Conservation (phyloP, 2,113 vertebrate genomes). For the Aythya baeri region DNA sequence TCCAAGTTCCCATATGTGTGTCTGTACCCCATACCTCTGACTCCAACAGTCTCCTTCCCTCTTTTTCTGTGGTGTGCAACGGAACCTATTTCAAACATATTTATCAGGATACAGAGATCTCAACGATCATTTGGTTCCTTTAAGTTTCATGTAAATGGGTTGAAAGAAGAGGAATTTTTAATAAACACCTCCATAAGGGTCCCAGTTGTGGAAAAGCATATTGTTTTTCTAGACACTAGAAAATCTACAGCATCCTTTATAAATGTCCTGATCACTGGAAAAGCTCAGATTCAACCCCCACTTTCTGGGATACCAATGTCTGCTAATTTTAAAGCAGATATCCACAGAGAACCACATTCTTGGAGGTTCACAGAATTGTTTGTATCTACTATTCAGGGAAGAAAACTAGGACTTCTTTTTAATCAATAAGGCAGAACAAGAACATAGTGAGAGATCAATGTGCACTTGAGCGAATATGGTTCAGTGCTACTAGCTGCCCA, state of each 20-base stretch:
- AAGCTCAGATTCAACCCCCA: not conserved
- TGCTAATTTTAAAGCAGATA: not conserved
- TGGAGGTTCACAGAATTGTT: not conserved
- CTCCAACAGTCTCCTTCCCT: accelerated
- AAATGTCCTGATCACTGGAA: not conserved
- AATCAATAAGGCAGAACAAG: slow-evolving; percentile 14
- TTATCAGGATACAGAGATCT: not conserved
- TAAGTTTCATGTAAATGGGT: not conserved
- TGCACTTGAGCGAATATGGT: not conserved
- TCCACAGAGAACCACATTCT: not conserved
- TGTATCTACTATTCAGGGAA: not conserved
- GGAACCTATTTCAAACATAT: not conserved
- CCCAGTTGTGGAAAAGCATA: accelerated
- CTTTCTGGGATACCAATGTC: not conserved
- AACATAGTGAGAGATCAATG: slow-evolving; percentile 39
- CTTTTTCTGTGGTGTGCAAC: not conserved
- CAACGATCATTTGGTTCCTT: not conserved
- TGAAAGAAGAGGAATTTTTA: not conserved
- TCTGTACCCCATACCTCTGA: not conserved
- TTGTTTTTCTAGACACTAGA: not conserved
- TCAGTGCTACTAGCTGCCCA: slow-evolving; percentile 26
- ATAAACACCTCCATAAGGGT: not conserved
- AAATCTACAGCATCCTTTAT: not conserved
- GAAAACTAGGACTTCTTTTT: slow-evolving; percentile 32
- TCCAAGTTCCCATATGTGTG: not conserved